Evolutionary conservation across 2,888 invertebrate genomes (phyloP).

Genomic region (Lycia hirtaria): DNA sequence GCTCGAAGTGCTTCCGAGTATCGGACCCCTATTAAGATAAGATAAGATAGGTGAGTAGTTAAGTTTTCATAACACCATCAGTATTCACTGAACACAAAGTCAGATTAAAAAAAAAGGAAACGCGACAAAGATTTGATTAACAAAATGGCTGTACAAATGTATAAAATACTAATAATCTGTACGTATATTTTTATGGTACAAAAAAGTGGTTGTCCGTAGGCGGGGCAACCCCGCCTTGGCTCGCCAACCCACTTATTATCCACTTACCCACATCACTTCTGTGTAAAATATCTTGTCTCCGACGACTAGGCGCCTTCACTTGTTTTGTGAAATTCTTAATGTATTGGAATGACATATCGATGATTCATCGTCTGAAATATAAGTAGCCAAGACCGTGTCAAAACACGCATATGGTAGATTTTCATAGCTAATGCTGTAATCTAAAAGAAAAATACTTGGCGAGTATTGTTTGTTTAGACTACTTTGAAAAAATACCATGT

Average conservation of each 20-base stretch:
- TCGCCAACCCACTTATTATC: slow-evolving; percentile 75
- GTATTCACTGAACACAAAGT: too few species aligned
- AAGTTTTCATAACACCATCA: too few species aligned
- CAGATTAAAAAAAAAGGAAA: too few species aligned
- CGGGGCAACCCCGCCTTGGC: slow-evolving; percentile 71
- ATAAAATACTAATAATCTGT: slow-evolving; percentile 1
- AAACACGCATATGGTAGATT: too few species aligned
- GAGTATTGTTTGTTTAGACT: too few species aligned
- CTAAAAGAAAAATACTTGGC: too few species aligned
- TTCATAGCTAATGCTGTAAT: too few species aligned
- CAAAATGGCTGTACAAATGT: not conserved
- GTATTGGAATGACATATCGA: slow-evolving; percentile 10
- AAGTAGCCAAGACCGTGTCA: too few species aligned
- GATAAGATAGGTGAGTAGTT: too few species aligned
- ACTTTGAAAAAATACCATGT: too few species aligned
- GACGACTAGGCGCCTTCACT: slow-evolving; percentile 25
- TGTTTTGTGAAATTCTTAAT: slow-evolving; percentile 25
- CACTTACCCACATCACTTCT: slow-evolving; percentile 83
- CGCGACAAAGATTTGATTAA: not conserved
- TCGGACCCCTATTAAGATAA: too few species aligned
- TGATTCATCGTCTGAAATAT: slow-evolving; percentile 15
- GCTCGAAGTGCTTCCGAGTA: too few species aligned
- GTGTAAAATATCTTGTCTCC: slow-evolving; percentile 59
- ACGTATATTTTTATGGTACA: slow-evolving; percentile 38
- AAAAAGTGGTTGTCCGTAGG: slow-evolving; percentile 67